Evolutionary conservation across 2,888 invertebrate genomes (phyloP), one percentile per base, ranked within the genome.

Genomic region (Exephanes ischioxanthus): DNA sequence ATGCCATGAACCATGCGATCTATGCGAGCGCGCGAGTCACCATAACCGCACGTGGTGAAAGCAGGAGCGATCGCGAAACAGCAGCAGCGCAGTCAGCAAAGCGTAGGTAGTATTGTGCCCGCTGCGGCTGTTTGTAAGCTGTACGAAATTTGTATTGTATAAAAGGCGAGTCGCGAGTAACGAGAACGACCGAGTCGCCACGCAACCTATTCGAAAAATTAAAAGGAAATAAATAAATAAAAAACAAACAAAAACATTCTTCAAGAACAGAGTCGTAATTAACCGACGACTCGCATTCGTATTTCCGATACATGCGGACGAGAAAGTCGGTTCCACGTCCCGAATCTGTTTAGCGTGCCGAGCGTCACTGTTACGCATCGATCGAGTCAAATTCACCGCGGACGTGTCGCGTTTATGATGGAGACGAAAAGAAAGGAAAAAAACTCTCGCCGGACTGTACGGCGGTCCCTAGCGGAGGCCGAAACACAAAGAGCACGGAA

Each of bases 11-110:
- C 33, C 6, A 33, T 33, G 33, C 6, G 33, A 33, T 33, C 7
- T 0, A 33, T 33, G 33, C 33, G 33, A 33, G 33, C 7, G 33
- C 33, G 6, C 33, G 33, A 33, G 6, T 33, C 33, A 33, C 6
- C 33, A 33, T 16, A 45, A 58, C 41, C 14, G 73, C 58, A 61
- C 73, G 22, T 48, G 75, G 75, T 75, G 75, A 75, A 75, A 75
- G 75, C 63, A 63, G 37, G 26, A 58, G 58, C 58, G 19, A 58
- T 58, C 58, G 58, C 26, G 58, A 26, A 58, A 58, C 58, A 26
- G 26, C 58, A 58, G 58, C 9, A 33, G 53, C 73, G 48, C 26
- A 51, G 61, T 75, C 73, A 30, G 58, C 75, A 41, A 41, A 19
- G 58, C 58, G 41, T 41, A 41, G 41, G n/a, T 61, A 14, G 61